Conservation (phyloP, 2,888 invertebrate species). For the Papilio protenor region DNA sequence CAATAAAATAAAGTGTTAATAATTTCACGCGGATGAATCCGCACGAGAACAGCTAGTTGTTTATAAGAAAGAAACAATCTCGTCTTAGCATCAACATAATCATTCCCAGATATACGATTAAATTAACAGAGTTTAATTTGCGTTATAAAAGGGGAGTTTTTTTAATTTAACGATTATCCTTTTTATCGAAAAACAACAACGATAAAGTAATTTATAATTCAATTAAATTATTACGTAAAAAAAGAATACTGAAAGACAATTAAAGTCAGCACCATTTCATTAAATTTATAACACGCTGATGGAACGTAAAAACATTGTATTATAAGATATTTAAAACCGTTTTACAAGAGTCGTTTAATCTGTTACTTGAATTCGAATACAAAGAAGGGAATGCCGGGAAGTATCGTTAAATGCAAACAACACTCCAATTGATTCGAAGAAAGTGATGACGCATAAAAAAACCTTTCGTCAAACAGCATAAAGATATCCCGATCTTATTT, state of each 20-base stretch:
- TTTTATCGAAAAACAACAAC: too few species aligned
- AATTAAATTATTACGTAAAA: not conserved
- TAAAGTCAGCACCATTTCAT: not conserved
- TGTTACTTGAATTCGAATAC: slow-evolving; percentile 19
- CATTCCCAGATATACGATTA: too few species aligned
- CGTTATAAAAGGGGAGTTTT: too few species aligned
- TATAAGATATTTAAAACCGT: slow-evolving; percentile 1
- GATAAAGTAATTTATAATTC: too few species aligned
- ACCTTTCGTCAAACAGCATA: slow-evolving; percentile 3
- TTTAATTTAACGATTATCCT: too few species aligned
- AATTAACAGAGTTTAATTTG: too few species aligned
- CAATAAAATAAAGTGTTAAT: too few species aligned
- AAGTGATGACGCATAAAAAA: slow-evolving; percentile 35
- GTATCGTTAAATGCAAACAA: slow-evolving; percentile 36
- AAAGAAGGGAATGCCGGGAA: slow-evolving; percentile 24
- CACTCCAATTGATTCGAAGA: slow-evolving; percentile 39
- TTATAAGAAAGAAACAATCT: not conserved
- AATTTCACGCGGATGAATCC: too few species aligned
- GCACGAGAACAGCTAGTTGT: too few species aligned
- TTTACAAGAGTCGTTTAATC: slow-evolving; percentile 4
- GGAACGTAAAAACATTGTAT: slow-evolving; percentile 2
- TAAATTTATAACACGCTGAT: not conserved
- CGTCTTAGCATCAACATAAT: not conserved
- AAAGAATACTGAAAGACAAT: not conserved
- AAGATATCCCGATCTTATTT: slow-evolving; percentile 20